Percentiles rank a stretch among this genome's conserved stretches.
These are phyloP conservation scores for Tenrec ecaudatus DNA, from an alignment of 2,113 vertebrate species.

Conservation along the genomic window DNA sequence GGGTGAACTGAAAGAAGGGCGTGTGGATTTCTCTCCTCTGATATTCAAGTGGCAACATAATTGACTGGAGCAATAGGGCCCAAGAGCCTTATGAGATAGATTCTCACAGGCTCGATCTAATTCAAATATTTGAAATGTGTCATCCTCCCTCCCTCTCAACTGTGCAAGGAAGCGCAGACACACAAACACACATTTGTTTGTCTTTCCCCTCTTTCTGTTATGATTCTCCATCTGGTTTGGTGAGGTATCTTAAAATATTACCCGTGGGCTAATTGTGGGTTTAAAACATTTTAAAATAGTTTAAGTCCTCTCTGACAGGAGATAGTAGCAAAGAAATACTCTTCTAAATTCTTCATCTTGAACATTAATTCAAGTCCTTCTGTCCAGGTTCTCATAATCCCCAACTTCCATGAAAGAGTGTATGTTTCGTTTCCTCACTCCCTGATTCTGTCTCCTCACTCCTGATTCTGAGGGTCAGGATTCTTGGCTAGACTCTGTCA, in stretches of 20 bases:
- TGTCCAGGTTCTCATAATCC: not conserved
- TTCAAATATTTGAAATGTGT: slow-evolving; percentile 1
- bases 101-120: not conserved
- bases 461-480: not conserved
- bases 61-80: not conserved
- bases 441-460: not conserved
- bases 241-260: slow-evolving; percentile 10
- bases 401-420: not conserved
- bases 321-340: not conserved
- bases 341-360: not conserved
- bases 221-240: not conserved
- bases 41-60: slow-evolving; percentile 2
- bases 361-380: not conserved
- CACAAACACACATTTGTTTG: not conserved
- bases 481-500: not conserved
- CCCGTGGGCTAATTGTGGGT: not conserved
- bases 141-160: not conserved
- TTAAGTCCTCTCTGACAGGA: not conserved
- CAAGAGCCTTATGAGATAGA: not conserved
- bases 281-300: not conserved
- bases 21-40: slow-evolving; percentile 20
- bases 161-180: not conserved
- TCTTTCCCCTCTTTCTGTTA: not conserved
- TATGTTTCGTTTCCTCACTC: not conserved
- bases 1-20: slow-evolving; percentile 44